These are phyloP conservation scores for Actinia tenebrosa DNA, from an alignment of 64 coral and sea anemone genomes.

Conservation along the genomic window DNA sequence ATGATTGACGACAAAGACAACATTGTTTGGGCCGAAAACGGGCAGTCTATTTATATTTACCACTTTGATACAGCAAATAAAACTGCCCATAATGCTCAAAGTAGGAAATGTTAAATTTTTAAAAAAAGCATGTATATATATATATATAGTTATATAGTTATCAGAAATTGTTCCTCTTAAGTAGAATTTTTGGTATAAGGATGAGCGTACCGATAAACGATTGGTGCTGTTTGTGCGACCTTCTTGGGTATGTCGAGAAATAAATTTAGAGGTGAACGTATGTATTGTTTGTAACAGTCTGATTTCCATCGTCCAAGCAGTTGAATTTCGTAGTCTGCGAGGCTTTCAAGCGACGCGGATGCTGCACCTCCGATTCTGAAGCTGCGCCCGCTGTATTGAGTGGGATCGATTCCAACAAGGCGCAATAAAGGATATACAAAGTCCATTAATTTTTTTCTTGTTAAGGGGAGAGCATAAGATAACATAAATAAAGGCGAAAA, in stretches of 20 bases:
- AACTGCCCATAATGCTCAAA: no score
- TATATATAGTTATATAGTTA: no score
- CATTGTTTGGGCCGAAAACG: no score
- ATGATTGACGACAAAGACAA: no score
- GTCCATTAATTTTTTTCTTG: no score
- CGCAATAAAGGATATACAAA: background rate
- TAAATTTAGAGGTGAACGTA: background rate
- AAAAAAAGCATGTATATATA: no score
- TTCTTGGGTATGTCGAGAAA: background rate
- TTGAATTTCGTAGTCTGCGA: slow-evolving; percentile 20
- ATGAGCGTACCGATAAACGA: background rate
- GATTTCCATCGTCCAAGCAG: slow-evolving; percentile 10
- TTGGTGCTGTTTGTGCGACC: background rate
- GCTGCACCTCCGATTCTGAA: slow-evolving; percentile 26
- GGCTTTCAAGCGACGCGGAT: background rate
- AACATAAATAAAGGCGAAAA: no score
- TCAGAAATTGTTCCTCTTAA: no score
- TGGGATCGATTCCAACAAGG: background rate
- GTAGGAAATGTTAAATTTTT: no score
- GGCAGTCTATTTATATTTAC: no score
- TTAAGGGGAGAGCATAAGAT: no score
- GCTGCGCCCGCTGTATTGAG: slow-evolving; percentile 5
- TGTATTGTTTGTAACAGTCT: slow-evolving; percentile 16
- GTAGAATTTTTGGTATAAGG: background rate
- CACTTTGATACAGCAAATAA: no score